Conservation (phyloP, 2,797 vertebrate genomes). For the Esox lucius region DNA sequence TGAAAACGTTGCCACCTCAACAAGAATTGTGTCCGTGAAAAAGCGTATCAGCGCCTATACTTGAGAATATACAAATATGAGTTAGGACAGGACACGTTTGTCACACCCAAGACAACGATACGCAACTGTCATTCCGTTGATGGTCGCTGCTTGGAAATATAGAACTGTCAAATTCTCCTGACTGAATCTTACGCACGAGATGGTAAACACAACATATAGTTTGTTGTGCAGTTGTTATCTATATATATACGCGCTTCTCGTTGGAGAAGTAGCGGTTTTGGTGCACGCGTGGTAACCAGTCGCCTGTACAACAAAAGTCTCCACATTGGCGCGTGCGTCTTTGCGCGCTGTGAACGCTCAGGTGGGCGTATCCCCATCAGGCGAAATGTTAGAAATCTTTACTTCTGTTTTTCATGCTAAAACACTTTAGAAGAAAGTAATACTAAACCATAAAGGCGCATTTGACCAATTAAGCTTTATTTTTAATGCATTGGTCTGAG, state of each 20-base stretch:
- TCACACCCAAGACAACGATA: conserved; percentile 61
- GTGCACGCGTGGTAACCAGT: conserved; percentile 9
- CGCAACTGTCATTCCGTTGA: conserved; percentile 42
- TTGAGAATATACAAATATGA: conserved; percentile 38
- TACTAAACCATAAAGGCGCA: neutral
- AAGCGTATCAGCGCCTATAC: neutral
- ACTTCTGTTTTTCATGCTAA: neutral
- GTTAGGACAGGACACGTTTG: conserved; percentile 40
- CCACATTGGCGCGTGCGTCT: neutral
- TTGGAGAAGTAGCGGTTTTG: conserved; percentile 1
- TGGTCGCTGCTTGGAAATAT: conserved; percentile 16
- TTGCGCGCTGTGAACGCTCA: conserved; percentile 19
- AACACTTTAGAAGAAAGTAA: neutral
- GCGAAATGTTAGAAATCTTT: conserved; percentile 8
- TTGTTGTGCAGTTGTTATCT: neutral
- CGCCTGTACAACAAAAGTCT: neutral
- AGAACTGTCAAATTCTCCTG: neutral
- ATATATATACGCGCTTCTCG: neutral
- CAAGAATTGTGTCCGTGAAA: conserved; percentile 7
- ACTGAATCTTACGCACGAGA: conserved; percentile 10
- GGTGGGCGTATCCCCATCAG: conserved; percentile 59
- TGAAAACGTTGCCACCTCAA: neutral
- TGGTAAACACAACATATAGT: neutral
- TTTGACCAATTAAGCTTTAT: neutral
- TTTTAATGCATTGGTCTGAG: neutral